Conservation (phyloP, 2,113 vertebrate species). For the Glaucomys volans region DNA sequence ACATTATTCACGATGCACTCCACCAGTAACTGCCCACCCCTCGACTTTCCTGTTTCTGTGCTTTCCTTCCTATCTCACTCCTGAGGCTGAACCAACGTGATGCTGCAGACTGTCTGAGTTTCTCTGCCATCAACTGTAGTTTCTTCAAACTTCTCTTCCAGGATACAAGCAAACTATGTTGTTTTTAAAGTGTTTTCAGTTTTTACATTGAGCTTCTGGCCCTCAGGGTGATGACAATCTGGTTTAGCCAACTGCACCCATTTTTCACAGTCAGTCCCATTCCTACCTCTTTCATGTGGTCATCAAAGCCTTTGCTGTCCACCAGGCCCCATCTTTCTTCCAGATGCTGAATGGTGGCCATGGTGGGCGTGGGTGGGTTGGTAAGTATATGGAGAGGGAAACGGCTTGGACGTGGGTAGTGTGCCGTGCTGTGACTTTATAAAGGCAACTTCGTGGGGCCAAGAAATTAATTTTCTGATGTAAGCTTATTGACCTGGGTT, state of each 20-base stretch:
- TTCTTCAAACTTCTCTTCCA: conserved; percentile 88
- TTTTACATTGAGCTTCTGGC: conserved; percentile 83
- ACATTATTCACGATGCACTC: conserved; percentile 87
- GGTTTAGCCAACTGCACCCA: conserved; percentile 89
- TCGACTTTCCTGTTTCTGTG: conserved; percentile 85
- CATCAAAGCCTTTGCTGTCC: conserved; percentile 87
- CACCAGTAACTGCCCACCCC: conserved; percentile 87
- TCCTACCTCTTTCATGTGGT: conserved; percentile 89
- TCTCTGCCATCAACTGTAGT: too few species aligned
- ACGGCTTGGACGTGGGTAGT: fast-evolving
- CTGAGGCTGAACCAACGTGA: conserved; percentile 85
- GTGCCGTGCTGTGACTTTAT: fast-evolving
- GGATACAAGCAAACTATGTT: conserved; percentile 84
- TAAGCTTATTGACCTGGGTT: background rate
- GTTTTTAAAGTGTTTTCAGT: conserved; percentile 89
- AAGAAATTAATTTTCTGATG: background rate
- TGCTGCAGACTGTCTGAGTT: conserved; percentile 85
- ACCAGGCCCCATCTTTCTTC: conserved; percentile 85
- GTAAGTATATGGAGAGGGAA: fast-evolving
- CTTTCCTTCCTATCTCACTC: conserved; percentile 89
- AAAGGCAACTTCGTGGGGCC: too few species aligned
- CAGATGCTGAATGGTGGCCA: conserved; percentile 81
- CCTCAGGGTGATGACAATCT: conserved; percentile 86
- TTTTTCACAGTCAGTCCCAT: conserved; percentile 87
- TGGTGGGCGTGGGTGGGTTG: conserved; percentile 63